Evolutionary conservation across 2,888 invertebrate genomes (phyloP).

Genomic region (Drosophila multiciliata): DNA sequence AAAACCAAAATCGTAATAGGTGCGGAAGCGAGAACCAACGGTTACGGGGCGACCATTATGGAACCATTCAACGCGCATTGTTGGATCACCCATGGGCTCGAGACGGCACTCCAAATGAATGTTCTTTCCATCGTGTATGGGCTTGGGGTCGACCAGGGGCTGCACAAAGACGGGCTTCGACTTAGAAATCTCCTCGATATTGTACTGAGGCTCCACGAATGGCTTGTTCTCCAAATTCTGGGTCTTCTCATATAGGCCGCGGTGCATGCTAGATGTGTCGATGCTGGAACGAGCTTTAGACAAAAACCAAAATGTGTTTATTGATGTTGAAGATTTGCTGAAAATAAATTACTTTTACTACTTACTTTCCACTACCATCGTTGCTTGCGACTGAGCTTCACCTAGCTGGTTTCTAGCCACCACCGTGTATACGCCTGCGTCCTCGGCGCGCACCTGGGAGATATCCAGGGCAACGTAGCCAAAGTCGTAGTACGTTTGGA

Average conservation of each 20-base stretch:
- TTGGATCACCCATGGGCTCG: constrained; percentile 98
- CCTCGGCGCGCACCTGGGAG: constrained; percentile 95
- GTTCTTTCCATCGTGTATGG: constrained; percentile 94
- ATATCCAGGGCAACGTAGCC: constrained; percentile 98
- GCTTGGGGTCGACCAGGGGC: constrained; percentile 94
- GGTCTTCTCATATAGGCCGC: constrained; percentile 93
- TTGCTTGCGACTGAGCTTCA: constrained; percentile 92
- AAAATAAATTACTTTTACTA: constrained; percentile 60
- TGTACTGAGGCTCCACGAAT: constrained; percentile 94
- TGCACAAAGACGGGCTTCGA: constrained; percentile 97
- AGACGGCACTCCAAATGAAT: constrained; percentile 96
- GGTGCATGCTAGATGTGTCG: constrained; percentile 96
- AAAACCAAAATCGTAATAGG: constrained; percentile 98
- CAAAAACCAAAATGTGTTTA: neutral
- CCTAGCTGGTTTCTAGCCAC: constrained; percentile 96
- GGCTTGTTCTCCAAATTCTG: constrained; percentile 93
- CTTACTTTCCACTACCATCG: constrained; percentile 96
- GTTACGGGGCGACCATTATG: constrained; percentile 96
- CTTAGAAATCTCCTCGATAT: constrained; percentile 96
- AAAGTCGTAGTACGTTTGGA: constrained; percentile 97
- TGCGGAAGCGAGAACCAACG: constrained; percentile 95
- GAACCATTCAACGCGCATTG: constrained; percentile 98
- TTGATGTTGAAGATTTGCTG: neutral
- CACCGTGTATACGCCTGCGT: constrained; percentile 96
- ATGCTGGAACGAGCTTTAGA: constrained; percentile 93